phyloP scores from a whole-genome alignment of 2,888 invertebrate genomes.

The Psococerastis gibbosa region DNA sequence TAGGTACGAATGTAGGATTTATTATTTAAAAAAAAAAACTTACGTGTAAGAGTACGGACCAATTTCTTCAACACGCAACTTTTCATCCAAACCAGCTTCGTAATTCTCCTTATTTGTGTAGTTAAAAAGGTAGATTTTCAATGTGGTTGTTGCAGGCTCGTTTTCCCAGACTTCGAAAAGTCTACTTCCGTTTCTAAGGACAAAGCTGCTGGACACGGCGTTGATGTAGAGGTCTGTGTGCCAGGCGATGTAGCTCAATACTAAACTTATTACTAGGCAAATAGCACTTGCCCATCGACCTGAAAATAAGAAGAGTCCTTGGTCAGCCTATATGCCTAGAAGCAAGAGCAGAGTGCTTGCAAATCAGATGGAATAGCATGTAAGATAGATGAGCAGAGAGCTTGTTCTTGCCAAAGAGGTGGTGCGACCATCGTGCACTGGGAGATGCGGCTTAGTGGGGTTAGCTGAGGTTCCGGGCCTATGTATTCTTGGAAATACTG shows the following conservation, averaged over 20 bases:
- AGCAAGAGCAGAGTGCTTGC: too few species aligned
- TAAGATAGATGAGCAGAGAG: too few species aligned
- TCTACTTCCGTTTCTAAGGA: background rate
- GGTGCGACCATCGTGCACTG: too few species aligned
- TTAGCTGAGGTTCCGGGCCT: too few species aligned
- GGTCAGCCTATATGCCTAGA: too few species aligned
- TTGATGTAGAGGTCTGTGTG: background rate
- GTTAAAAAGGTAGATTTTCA: background rate
- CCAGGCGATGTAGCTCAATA: background rate
- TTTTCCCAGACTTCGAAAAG: background rate
- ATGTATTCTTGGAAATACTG: too few species aligned
- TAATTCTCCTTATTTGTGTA: conserved; percentile 2
- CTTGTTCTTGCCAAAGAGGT: too few species aligned
- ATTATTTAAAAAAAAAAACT: conserved; percentile 1
- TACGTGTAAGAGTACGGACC: conserved; percentile 8
- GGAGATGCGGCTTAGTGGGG: too few species aligned
- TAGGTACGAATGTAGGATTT: too few species aligned
- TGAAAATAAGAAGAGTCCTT: background rate
- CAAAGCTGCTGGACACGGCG: background rate
- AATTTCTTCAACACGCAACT: background rate
- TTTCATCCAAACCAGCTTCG: background rate
- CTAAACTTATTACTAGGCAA: background rate
- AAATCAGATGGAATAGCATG: too few species aligned
- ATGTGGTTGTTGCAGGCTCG: background rate
- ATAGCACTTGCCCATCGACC: background rate